A percentile compares a stretch with the other conserved stretches of the same genome.
Evolutionary conservation across 2,113 vertebrate genomes (phyloP).

Genomic region (Pelusios castaneus): DNA sequence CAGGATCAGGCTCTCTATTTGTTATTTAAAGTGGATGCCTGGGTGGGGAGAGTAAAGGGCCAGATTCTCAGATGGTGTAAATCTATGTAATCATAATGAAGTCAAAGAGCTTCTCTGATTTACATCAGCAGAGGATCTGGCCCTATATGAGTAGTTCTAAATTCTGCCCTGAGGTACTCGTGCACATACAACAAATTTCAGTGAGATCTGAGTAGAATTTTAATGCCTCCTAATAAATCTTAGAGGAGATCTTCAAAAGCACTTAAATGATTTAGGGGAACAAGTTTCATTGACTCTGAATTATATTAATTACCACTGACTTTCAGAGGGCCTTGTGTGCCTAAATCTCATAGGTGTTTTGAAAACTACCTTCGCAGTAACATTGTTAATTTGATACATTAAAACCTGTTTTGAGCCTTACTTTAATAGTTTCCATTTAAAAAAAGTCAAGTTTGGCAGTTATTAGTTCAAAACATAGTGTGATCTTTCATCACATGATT

Average conservation of each 20-base stretch:
- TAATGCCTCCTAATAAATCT: neutral
- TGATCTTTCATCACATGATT: conserved; percentile 16
- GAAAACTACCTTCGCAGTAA: neutral
- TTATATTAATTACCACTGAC: neutral
- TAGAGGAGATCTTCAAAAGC: neutral
- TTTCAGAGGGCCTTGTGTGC: neutral
- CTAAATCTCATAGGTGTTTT: neutral
- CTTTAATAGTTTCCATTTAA: conserved; percentile 43
- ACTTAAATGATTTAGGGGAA: neutral
- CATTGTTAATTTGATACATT: conserved; percentile 26
- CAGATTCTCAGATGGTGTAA: neutral
- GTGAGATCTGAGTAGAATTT: neutral
- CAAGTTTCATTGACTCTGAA: neutral
- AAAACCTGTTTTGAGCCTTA: conserved; percentile 23
- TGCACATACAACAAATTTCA: neutral
- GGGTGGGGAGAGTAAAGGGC: neutral
- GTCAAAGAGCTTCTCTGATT: neutral
- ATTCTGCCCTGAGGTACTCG: neutral
- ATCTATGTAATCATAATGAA: neutral
- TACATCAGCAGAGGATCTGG: neutral
- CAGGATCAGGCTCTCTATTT: neutral
- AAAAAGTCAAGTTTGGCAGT: conserved; percentile 36
- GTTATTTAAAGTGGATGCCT: neutral
- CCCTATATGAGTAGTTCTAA: neutral
- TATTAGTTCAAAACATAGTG: conserved; percentile 19